Conservation (phyloP, 2,888 invertebrate genomes). For the Strigamia transsilvanica region DNA sequence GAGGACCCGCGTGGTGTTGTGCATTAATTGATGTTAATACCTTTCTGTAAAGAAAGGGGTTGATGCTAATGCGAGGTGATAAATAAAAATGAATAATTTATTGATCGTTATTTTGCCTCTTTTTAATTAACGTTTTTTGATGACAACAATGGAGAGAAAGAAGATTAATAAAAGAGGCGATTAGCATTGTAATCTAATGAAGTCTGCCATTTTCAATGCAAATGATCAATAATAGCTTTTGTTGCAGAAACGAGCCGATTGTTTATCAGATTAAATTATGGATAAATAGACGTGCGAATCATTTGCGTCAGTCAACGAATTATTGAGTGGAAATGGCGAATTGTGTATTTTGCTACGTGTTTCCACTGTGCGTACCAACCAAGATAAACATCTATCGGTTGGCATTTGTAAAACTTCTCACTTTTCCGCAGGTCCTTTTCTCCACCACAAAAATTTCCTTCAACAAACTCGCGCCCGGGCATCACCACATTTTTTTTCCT, state of each 20-base stretch:
- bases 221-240: slow-evolving; percentile 45
- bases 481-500: not conserved
- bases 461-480: not conserved
- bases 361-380: not conserved
- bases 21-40: not conserved
- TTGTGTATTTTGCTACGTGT: not conserved
- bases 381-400: slow-evolving; percentile 8
- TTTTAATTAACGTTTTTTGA: slow-evolving; percentile 39
- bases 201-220: slow-evolving; percentile 4
- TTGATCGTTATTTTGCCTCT: slow-evolving; percentile 28
- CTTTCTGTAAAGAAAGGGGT: not conserved
- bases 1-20: not conserved
- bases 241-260: slow-evolving; percentile 33
- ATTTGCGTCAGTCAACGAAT: slow-evolving; percentile 33
- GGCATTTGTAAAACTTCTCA: not conserved
- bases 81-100: slow-evolving; percentile 31
- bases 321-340: slow-evolving; percentile 12
- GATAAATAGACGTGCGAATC: not conserved
- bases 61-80: not conserved
- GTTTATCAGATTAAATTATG: slow-evolving; percentile 37
- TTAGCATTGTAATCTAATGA: slow-evolving; percentile 49
- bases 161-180: slow-evolving; percentile 19
- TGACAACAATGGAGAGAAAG: slow-evolving; percentile 10
- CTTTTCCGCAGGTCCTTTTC: not conserved
- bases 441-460: slow-evolving; percentile 14